Evolutionary conservation across 1,140 invertebrate species (phyloP).

Genomic region (Brachionus manjavacas): DNA sequence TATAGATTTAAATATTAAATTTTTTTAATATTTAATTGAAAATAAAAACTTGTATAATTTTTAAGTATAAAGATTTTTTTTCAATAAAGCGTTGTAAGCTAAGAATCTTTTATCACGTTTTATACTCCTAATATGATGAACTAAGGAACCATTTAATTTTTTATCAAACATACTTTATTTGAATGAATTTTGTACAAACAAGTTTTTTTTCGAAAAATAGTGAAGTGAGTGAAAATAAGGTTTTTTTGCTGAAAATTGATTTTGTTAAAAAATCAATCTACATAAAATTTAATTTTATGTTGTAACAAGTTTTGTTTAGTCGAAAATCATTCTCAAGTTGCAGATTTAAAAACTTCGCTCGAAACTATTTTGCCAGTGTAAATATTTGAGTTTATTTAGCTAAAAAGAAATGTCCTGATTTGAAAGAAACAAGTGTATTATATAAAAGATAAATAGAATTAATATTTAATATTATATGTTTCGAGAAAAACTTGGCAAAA

Average conservation of each 20-base stretch:
- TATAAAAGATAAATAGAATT: conserved; percentile 33
- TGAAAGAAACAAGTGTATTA: conserved; percentile 11
- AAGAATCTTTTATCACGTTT: no score
- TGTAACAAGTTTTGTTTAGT: neutral
- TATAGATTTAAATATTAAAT: no score
- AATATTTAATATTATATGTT: conserved; percentile 10
- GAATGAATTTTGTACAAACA: neutral
- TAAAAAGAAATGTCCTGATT: conserved; percentile 36
- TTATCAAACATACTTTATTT: neutral
- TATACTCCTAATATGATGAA: neutral
- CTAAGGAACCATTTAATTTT: neutral
- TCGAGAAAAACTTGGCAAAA: neutral
- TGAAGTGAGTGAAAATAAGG: neutral
- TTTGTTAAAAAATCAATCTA: neutral
- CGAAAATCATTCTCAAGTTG: neutral
- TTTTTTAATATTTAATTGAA: no score
- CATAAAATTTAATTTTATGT: neutral
- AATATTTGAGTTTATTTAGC: conserved; percentile 29
- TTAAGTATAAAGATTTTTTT: no score
- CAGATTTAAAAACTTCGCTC: neutral
- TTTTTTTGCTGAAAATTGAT: neutral
- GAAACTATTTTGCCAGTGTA: neutral
- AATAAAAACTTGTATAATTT: no score
- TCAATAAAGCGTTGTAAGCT: no score
- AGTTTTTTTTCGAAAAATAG: neutral